These are phyloP conservation scores for Penaeus chinensis DNA, from an alignment of 1,140 invertebrate genomes.

Conservation along the genomic window DNA sequence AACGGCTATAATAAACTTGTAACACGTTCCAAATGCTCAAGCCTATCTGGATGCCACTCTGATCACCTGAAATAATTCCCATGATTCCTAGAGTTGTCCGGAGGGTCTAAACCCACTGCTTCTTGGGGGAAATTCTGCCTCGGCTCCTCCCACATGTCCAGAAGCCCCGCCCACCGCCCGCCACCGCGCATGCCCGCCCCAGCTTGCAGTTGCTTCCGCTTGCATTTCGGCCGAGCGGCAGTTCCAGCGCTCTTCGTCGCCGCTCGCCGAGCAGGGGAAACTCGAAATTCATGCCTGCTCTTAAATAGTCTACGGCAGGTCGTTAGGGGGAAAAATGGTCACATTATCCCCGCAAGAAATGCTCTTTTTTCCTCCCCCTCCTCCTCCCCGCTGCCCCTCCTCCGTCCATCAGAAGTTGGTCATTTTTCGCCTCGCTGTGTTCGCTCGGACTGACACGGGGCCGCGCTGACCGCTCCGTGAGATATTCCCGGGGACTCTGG, in stretches of 20 bases:
- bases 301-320: too few relatives aligned
- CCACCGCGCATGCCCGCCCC: not conserved
- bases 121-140: conserved; percentile 46
- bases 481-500: conserved; percentile 1
- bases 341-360: too few relatives aligned
- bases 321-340: too few relatives aligned
- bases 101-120: conserved; percentile 54
- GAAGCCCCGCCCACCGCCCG: conserved; percentile 25
- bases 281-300: too few relatives aligned
- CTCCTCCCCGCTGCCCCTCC: too few relatives aligned
- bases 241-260: conserved; percentile 45
- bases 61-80: conserved; percentile 60
- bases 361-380: too few relatives aligned
- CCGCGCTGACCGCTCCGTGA: too few relatives aligned
- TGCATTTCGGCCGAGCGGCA: conserved; percentile 44
- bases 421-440: too few relatives aligned
- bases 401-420: too few relatives aligned
- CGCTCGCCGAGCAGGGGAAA: not conserved
- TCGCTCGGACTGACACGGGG: too few relatives aligned
- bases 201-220: conserved; percentile 58
- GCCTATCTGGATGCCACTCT: conserved; percentile 57
- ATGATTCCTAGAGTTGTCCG: conserved; percentile 57
- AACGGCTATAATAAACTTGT: conserved; percentile 58
- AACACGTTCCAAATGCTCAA: conserved; percentile 58
- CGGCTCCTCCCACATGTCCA: not conserved